Evolutionary conservation across 2,113 vertebrate genomes (phyloP).

Genomic region (Chloropsis hardwickii): DNA sequence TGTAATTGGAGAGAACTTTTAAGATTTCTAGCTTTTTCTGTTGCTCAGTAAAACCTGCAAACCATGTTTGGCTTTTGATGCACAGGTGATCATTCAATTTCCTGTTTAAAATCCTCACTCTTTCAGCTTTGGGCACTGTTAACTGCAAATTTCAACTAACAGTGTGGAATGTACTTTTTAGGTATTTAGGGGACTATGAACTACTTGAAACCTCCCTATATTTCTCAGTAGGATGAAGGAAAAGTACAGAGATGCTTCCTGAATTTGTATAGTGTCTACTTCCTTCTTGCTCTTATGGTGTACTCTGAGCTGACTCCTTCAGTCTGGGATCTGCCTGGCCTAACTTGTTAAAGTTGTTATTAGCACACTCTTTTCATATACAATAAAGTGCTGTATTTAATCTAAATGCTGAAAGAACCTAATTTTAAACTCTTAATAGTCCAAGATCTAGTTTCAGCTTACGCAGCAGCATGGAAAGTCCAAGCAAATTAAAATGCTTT

Average conservation of each 20-base stretch:
- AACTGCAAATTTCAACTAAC: neutral
- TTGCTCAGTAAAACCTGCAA: neutral
- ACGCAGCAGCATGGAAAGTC: neutral
- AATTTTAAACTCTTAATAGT: neutral
- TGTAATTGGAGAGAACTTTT: neutral
- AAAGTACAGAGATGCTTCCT: neutral
- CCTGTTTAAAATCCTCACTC: neutral
- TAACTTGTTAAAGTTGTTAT: neutral
- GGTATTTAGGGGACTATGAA: neutral
- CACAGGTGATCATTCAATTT: accelerated
- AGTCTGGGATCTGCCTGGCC: neutral
- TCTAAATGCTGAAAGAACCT: neutral
- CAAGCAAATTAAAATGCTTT: neutral
- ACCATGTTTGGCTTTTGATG: neutral
- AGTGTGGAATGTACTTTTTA: neutral
- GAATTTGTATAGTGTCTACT: neutral
- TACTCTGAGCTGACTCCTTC: neutral
- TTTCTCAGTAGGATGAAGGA: neutral
- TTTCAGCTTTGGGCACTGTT: neutral
- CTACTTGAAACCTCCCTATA: neutral
- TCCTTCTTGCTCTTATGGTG: neutral
- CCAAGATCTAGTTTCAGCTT: neutral
- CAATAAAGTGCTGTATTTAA: neutral
- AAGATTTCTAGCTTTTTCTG: neutral
- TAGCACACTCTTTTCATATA: neutral